Base-by-base conservation (phyloP, 2,113 vertebrate genomes). In the Python bivittatus region DNA sequence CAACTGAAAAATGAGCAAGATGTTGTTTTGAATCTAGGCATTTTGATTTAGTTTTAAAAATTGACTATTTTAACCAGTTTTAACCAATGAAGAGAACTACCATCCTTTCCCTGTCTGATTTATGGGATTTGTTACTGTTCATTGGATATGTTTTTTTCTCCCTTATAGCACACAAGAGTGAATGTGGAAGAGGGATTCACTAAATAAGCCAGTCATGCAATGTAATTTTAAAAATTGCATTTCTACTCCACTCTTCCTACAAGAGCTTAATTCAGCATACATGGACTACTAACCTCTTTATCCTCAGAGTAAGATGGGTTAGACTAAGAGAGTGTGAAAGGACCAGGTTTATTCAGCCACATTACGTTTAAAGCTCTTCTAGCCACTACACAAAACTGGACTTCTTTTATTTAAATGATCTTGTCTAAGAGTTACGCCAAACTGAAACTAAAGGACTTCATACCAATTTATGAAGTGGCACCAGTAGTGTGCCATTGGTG, bases 1-100 rank as follows among this genome's bases (percentile, higher is more conserved):
- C 91, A 91, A 86, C 13, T 22, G 90, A 54, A 94, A 94, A 58
- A 95, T 20, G 93, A 91, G 84, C 29, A 27, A 92, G 33, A 0
- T 92, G 6, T 93, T 91, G 53, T 53, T 0, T 95, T 86, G 64
- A 93, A 92, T 88, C 72, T 88, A 33, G 13, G 86, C 29, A 57
- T 53, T 90, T 79, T 42, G 72, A 79, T 79, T 79, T 79, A 10
- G 33, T 79, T 79, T 79, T 79, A 9, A 79, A 79, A 79, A 79
- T 79, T 23, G 72, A 79, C 7, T 79, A 42, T 79, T 72, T 79
- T 79, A 38, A 79, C 22, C 72, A 42, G 33, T 79, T 92, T 60
- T 54, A 33, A 33, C 91, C 91, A 56, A 20, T 38, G 48, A 88
- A 90, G 57, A 52, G 44, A 79, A 54, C n/a, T 90, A 38, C 15